phyloP scores from a whole-genome alignment of 2,113 vertebrate species.

The Zeus faber region DNA sequence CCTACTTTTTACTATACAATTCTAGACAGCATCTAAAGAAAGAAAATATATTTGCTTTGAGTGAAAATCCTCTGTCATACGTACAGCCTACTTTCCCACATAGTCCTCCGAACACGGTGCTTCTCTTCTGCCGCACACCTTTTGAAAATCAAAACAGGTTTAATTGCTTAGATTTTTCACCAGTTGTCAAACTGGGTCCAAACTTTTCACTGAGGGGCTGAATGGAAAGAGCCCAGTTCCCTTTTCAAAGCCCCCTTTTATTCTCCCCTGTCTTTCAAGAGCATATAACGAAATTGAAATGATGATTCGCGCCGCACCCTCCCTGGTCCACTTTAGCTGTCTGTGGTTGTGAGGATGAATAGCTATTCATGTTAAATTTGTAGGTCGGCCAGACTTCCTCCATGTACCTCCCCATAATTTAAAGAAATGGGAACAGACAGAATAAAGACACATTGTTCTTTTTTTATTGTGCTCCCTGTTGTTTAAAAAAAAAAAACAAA shows the following conservation, averaged over 20 bases:
- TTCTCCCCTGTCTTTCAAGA: too few relatives aligned
- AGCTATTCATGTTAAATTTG: constrained; percentile 33
- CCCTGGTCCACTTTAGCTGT: too few relatives aligned
- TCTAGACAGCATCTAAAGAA: too few relatives aligned
- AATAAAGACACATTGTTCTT: too few relatives aligned
- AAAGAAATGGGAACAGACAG: constrained; percentile 28
- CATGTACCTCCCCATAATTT: constrained; percentile 28
- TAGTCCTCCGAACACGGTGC: background rate
- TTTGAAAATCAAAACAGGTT: constrained; percentile 12
- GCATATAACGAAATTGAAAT: too few relatives aligned
- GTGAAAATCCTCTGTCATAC: too few relatives aligned
- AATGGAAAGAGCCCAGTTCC: constrained; percentile 2
- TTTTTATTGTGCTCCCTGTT: too few relatives aligned
- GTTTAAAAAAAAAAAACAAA: too few relatives aligned
- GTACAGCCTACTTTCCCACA: background rate
- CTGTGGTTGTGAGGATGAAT: constrained; percentile 32
- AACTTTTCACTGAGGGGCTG: constrained; percentile 3
- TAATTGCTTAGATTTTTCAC: constrained; percentile 17
- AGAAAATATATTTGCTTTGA: too few relatives aligned
- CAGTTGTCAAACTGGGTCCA: constrained; percentile 17
- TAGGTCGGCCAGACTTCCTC: constrained; percentile 22
- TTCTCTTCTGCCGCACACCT: too few relatives aligned
- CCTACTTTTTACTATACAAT: too few relatives aligned
- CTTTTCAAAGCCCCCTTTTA: constrained; percentile 17
- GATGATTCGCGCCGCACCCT: too few relatives aligned